Percentiles rank a stretch among this genome's conserved stretches.
These are phyloP conservation scores for Herpailurus yagouaroundi DNA, from an alignment of 2,113 vertebrate genomes.

Conservation along the genomic window DNA sequence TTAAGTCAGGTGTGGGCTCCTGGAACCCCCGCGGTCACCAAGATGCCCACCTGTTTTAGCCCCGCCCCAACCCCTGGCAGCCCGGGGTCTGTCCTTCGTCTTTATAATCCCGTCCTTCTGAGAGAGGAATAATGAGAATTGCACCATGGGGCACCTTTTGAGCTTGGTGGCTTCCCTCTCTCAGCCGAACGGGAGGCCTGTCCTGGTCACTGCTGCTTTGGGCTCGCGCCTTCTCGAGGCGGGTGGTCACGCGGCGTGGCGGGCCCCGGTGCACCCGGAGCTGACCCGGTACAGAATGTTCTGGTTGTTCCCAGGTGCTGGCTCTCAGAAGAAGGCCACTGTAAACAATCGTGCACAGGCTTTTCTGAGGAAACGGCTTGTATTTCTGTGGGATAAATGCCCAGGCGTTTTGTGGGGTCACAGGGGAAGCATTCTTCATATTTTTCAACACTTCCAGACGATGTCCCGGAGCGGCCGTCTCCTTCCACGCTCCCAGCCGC, in stretches of 20 bases:
- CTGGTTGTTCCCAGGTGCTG: background rate
- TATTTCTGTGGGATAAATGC: background rate
- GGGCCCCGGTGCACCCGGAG: background rate
- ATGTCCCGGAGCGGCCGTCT: background rate
- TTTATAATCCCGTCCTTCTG: background rate
- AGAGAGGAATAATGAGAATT: background rate
- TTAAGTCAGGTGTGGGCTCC: too few species aligned
- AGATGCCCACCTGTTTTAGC: background rate
- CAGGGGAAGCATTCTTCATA: background rate
- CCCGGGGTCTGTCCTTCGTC: accelerated
- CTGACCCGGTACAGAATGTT: background rate
- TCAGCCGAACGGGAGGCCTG: background rate
- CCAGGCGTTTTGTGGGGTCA: too few species aligned
- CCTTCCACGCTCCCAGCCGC: accelerated
- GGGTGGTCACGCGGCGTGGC: accelerated
- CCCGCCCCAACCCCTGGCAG: background rate
- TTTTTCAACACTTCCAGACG: background rate
- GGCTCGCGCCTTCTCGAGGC: background rate
- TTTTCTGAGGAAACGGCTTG: background rate
- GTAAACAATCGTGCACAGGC: background rate
- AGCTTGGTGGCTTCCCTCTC: background rate
- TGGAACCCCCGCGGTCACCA: background rate
- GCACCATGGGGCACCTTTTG: accelerated
- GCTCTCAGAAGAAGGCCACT: background rate
- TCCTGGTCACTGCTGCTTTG: background rate